Base-by-base conservation (phyloP, 2,113 vertebrate genomes). In the Alouatta palliata region DNA sequence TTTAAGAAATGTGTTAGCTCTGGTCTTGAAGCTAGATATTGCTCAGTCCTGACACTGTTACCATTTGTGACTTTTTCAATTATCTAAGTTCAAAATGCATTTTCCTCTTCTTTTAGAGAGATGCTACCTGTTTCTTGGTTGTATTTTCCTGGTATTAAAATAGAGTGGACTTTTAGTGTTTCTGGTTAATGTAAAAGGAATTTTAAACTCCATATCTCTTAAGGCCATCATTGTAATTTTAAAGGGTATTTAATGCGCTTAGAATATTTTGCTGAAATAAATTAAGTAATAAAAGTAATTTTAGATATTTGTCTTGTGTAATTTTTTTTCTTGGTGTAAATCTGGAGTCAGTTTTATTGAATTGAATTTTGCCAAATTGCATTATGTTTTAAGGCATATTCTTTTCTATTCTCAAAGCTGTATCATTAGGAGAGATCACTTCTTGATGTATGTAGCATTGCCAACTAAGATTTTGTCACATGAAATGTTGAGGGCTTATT, bases 1-100 rank as follows among this genome's bases (percentile, higher is more conserved):
- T 95, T 87, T 96, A 95, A 97, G 86, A 96, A 91, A 93, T 47
- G 52, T 82, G 13, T 95, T 77, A 61, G 54, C 49, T 92, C 49
- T 94, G 52, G 27, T 96, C 91, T 37, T 86, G 49, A 80, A 96
- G 61, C 35, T 73, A 85, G 61, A 40, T 91, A 64, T 95, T 97
- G 52, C 66, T 96, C 45, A 91, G 58, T 68, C 9, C 20, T 87
- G 80, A 66, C 89, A 52, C 54, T 94, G 80, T 94, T 68, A 90
- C 27, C 20, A 8, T 91, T 90, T 92, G 40, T 97, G 14, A 87
- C 45, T 92, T 95, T 94, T 85, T 87, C 4, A 85, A 3, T 96
- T 91, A 75, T 95, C 49, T 94, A 40, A 80, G 45, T 88, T 85
- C 89, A 92, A 75, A 49, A 56, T 96, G 54, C 43, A 91, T 87